phyloP scores from a whole-genome alignment of 2,113 vertebrate species.

The Eretmochelys imbricata region DNA sequence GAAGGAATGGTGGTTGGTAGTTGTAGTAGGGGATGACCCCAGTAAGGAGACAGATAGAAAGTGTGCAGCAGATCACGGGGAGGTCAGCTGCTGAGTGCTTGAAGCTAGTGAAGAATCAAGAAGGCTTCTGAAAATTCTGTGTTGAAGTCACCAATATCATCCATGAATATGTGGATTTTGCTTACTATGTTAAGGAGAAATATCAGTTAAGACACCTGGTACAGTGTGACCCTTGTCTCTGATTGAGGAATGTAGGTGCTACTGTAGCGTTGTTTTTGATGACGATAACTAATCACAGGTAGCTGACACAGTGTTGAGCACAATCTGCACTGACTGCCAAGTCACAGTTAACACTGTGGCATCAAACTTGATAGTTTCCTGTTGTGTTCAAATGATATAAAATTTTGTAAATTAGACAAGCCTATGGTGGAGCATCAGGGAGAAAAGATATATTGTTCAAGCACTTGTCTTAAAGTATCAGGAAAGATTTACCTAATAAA shows the following conservation, averaged over 20 bases:
- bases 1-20: not conserved
- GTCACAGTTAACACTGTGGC: no score
- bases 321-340: not conserved
- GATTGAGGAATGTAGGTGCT: not conserved
- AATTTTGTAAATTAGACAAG: not conserved
- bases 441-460: not conserved
- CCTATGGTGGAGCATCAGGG: not conserved
- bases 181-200: not conserved
- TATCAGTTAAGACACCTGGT: not conserved
- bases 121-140: not conserved
- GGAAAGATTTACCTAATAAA: not conserved
- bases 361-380: no score
- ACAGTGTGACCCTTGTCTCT: not conserved
- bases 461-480: rapidly evolving
- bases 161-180: not conserved
- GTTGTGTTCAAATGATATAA: no score
- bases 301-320: not conserved
- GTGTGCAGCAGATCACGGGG: not conserved
- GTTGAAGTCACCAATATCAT: not conserved
- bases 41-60: not conserved
- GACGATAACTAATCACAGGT: no score
- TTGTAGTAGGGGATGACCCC: not conserved
- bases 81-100: not conserved
- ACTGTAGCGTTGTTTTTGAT: not conserved
- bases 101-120: not conserved